phyloP scores from a whole-genome alignment of 1,140 invertebrate species.

The Scylla paramamosain region DNA sequence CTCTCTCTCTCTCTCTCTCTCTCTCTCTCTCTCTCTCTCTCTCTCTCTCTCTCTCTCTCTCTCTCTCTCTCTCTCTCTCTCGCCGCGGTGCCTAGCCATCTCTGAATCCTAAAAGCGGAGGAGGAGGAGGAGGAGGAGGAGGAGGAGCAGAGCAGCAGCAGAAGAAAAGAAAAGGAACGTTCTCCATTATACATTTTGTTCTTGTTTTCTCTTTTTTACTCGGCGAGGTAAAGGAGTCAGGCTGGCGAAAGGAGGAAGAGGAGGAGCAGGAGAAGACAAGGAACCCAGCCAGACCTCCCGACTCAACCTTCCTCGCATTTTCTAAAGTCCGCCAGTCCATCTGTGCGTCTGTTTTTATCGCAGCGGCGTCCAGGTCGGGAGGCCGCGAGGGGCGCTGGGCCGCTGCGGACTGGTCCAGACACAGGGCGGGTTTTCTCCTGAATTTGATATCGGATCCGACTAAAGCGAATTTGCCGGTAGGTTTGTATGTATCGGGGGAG shows the following conservation, averaged over 20 bases:
- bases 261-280: not conserved
- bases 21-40: too few species aligned
- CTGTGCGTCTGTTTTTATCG: not conserved
- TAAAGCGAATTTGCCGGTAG: not conserved
- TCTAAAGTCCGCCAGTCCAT: not conserved
- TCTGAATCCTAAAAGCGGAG: too few species aligned
- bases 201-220: not conserved
- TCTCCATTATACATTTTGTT: constrained; percentile 24
- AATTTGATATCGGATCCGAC: not conserved
- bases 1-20: too few species aligned
- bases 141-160: too few species aligned
- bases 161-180: not conserved
- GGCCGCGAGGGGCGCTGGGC: not conserved
- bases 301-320: not conserved
- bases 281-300: too few species aligned
- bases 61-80: too few species aligned
- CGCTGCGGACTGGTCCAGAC: not conserved
- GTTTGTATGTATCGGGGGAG: not conserved
- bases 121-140: too few species aligned
- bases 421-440: not conserved
- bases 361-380: not conserved
- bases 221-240: not conserved
- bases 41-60: too few species aligned
- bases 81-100: too few species aligned
- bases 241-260: not conserved